phyloP scores from a whole-genome alignment of 2,888 invertebrate genomes.

The Syritta pipiens region DNA sequence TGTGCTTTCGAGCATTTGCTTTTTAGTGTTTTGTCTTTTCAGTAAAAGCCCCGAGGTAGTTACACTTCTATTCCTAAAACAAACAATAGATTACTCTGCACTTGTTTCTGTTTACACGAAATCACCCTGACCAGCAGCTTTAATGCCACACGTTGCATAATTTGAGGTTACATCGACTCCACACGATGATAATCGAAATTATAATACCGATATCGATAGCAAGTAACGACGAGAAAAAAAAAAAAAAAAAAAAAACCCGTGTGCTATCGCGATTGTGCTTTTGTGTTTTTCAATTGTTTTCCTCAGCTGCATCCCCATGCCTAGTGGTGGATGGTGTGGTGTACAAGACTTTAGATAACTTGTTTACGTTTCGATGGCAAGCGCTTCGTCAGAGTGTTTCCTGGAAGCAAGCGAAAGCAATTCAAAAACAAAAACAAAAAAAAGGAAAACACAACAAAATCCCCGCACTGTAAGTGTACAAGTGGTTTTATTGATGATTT shows the following conservation, averaged over 20 bases:
- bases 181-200: conserved; percentile 24
- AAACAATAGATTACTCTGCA: conserved; percentile 24
- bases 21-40: background rate
- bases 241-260: background rate
- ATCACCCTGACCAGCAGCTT: background rate
- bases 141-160: conserved; percentile 48
- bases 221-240: background rate
- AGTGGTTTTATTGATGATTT: background rate
- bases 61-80: conserved; percentile 26
- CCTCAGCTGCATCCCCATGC: no score
- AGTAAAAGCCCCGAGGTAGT: no score
- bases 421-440: background rate
- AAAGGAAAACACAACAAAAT: no score
- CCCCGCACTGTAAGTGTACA: background rate
- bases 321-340: background rate
- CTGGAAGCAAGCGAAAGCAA: background rate
- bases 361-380: background rate
- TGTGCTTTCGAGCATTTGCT: background rate
- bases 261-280: background rate
- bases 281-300: background rate
- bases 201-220: conserved; percentile 13
- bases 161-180: conserved; percentile 36
- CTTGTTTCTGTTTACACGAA: background rate
- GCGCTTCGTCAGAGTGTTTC: background rate
- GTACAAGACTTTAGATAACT: background rate